phyloP scores from a whole-genome alignment of 2,113 vertebrate species.

The Burhinus oedicnemus region DNA sequence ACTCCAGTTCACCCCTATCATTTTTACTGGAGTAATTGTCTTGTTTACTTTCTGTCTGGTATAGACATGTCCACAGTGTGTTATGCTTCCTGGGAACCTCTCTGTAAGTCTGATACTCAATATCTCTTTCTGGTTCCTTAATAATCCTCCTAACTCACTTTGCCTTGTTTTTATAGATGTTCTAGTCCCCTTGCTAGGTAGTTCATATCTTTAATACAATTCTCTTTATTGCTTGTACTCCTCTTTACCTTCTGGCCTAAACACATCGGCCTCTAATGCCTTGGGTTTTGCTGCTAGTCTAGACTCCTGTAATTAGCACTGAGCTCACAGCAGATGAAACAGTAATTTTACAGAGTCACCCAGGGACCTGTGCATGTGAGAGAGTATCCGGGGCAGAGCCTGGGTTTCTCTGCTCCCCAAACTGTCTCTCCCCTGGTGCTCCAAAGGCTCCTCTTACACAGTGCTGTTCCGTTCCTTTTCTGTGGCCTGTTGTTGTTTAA shows the following conservation, averaged over 20 bases:
- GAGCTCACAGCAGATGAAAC: not conserved
- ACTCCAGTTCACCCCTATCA: not conserved
- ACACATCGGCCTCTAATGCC: not conserved
- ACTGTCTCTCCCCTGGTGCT: not conserved
- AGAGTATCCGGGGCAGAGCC: not conserved
- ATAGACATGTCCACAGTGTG: not conserved
- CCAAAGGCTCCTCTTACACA: not conserved
- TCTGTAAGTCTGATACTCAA: constrained; percentile 4
- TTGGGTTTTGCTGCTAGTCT: not conserved
- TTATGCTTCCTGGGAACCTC: not conserved
- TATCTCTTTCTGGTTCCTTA: constrained; percentile 54
- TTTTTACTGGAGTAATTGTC: not conserved
- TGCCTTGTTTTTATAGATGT: not conserved
- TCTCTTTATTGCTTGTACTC: constrained; percentile 60
- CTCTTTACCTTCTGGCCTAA: constrained; percentile 45
- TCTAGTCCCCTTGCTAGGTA: constrained; percentile 36
- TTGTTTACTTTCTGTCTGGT: constrained; percentile 27
- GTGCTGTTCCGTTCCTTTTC: not conserved
- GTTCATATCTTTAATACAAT: constrained; percentile 59
- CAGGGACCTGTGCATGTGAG: not conserved
- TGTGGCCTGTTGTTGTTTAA: not conserved
- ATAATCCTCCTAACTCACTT: constrained; percentile 57
- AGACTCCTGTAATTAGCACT: constrained; percentile 31
- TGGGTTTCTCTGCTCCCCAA: not conserved
- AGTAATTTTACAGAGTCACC: not conserved